phyloP scores from a whole-genome alignment of 2,113 vertebrate genomes.

The Boleophthalmus pectinirostris region DNA sequence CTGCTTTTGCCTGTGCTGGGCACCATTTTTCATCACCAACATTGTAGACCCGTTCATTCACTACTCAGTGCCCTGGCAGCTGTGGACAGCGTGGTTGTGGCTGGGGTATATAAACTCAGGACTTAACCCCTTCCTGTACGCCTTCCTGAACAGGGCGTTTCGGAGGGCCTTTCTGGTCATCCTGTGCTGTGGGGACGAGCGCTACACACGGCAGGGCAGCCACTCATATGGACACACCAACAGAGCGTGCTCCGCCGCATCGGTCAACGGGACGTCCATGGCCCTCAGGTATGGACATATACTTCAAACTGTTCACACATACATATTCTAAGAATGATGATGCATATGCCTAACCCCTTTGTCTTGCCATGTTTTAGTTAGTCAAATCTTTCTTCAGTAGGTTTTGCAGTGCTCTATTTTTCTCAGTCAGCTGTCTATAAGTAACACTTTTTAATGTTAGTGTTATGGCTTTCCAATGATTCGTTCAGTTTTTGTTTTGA shows the following conservation, averaged over 20 bases:
- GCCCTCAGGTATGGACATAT: slow-evolving; percentile 73
- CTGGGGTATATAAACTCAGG: slow-evolving; percentile 83
- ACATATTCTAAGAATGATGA: background rate
- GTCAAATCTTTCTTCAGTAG: background rate
- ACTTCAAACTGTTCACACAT: background rate
- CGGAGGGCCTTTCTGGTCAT: slow-evolving; percentile 80
- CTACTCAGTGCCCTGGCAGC: slow-evolving; percentile 80
- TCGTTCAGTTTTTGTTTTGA: background rate
- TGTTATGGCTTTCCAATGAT: too few relatives aligned
- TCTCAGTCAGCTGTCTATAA: background rate
- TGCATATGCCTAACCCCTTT: background rate
- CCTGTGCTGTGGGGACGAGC: slow-evolving; percentile 77
- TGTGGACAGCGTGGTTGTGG: slow-evolving; percentile 84
- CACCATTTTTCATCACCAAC: slow-evolving; percentile 81
- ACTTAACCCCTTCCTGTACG: slow-evolving; percentile 82
- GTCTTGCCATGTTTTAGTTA: background rate
- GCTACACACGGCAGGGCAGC: slow-evolving; percentile 69
- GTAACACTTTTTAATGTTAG: background rate
- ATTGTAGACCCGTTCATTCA: slow-evolving; percentile 82
- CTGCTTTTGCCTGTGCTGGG: slow-evolving; percentile 83
- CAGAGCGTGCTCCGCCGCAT: slow-evolving; percentile 63
- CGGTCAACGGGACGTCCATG: slow-evolving; percentile 78
- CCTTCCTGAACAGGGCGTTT: slow-evolving; percentile 82
- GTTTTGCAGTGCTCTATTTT: background rate
- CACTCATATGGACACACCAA: slow-evolving; percentile 59